These are phyloP conservation scores for Collichthys lucidus DNA, from an alignment of 2,113 vertebrate species.

Conservation along the genomic window DNA sequence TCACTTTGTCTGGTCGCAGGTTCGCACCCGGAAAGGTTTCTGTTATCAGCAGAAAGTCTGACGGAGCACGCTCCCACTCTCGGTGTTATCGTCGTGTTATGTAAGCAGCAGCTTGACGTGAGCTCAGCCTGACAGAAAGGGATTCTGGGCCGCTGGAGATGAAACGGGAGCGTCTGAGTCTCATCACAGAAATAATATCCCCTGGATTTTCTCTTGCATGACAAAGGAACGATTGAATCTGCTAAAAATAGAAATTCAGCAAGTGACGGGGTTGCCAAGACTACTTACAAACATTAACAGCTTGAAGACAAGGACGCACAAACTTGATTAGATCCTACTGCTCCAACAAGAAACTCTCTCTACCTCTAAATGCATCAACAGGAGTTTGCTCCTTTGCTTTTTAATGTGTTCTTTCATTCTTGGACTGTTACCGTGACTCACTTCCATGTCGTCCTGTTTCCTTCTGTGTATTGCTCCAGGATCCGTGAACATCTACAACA, in stretches of 20 bases:
- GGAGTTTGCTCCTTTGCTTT: neutral
- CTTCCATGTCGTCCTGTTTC: constrained; percentile 27
- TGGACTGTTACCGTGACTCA: constrained; percentile 43
- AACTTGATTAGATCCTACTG: too few species aligned
- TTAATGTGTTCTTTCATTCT: constrained; percentile 21
- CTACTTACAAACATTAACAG: too few species aligned
- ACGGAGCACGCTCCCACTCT: constrained; percentile 2
- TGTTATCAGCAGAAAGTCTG: neutral
- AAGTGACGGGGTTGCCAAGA: constrained; percentile 22
- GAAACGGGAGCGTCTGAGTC: constrained; percentile 31
- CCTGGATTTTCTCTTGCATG: constrained; percentile 36
- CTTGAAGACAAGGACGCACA: neutral
- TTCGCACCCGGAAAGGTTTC: neutral
- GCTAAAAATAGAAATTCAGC: constrained; percentile 48
- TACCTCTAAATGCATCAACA: neutral
- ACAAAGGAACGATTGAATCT: constrained; percentile 51
- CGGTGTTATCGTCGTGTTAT: constrained; percentile 19
- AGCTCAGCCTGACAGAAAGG: constrained; percentile 31
- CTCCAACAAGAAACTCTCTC: neutral
- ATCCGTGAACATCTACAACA: constrained; percentile 36
- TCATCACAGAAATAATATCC: constrained; percentile 26
- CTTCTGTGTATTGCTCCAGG: constrained; percentile 6
- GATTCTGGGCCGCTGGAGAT: constrained; percentile 45
- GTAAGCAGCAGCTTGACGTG: constrained; percentile 26
- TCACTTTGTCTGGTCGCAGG: constrained; percentile 4